Evolutionary conservation across 1,140 invertebrate genomes (phyloP), one percentile per base, ranked within the genome.

Genomic region (Pinna nobilis): DNA sequence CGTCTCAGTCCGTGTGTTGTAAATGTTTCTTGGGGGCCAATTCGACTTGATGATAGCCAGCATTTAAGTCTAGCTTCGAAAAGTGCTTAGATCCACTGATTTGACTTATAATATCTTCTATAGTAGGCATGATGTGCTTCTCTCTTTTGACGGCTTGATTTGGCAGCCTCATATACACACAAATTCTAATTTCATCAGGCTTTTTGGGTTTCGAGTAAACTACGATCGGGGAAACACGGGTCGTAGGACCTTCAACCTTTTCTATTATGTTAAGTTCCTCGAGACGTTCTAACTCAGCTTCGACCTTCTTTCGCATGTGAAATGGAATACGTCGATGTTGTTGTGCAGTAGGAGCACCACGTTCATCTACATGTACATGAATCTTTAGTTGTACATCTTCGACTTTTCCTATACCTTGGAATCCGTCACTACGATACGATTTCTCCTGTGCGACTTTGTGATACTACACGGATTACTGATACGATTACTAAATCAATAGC

Each of bases 71-170:
- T 2, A 77, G 1, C 51, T 75, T 71, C 30, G 74, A n/a, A n/a
- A n/a, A n/a, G n/a, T n/a, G n/a, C n/a, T n/a, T n/a, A n/a, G n/a
- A n/a, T n/a, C n/a, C n/a, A 50, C 80, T 70, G 30, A 82, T 28
- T 13, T 78, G 75, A 4, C 66, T n/a, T 28, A 83, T 55, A 2
- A 84, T 65, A 35, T 82, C 82, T 51, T 84, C 79, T 13, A 83
- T 37, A 6, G 76, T 84, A 15, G 83, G 81, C 0, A 78, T 86
- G 0, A 61, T 2, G 77, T 84, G 76, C 32, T 70, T n/a, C 55
- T 74, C 47, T 11, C 70, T 30, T 49, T 49, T 37, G 25, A 81
- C 66, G 9, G 70, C 74, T 69, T 61, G 49, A 60, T 81, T 80
- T 0, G 68, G n/a, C 32, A 15, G 18, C 6, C 77, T 28, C 81